phyloP scores from a whole-genome alignment of 2,113 vertebrate genomes.

The Bos javanicus region DNA sequence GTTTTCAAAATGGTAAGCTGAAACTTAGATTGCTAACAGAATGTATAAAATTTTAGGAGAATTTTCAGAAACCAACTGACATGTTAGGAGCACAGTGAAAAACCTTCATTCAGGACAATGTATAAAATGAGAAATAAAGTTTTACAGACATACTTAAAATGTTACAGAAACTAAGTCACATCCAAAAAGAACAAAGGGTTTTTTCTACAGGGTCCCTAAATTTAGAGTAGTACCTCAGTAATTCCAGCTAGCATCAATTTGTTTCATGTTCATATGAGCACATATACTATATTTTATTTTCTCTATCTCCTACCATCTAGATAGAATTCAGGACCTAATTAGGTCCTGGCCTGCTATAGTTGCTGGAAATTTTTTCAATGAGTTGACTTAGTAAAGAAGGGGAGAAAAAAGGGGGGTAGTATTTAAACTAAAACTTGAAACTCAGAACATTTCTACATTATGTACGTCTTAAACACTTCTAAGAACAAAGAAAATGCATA shows the following conservation, averaged over 20 bases:
- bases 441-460: not conserved
- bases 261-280: not conserved
- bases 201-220: not conserved
- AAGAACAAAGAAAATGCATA: not conserved
- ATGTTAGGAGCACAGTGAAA: not conserved
- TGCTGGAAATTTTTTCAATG: not conserved
- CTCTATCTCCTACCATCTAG: not conserved
- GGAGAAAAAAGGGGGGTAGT: rapidly evolving
- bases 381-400: not conserved
- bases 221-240: not conserved
- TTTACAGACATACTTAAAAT: not conserved
- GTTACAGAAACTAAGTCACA: not conserved
- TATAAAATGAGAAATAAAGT: not conserved
- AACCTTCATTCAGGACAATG: not conserved
- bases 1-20: not conserved
- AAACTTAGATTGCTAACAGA: not conserved
- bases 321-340: not conserved
- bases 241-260: not conserved
- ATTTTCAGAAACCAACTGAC: not conserved
- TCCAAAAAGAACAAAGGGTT: not conserved
- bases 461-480: not conserved
- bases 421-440: not conserved
- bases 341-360: not conserved
- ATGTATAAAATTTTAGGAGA: not conserved
- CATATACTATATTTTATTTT: not conserved